Base-by-base conservation (phyloP, 2,113 vertebrate genomes). In the Cyanocitta stelleri region DNA sequence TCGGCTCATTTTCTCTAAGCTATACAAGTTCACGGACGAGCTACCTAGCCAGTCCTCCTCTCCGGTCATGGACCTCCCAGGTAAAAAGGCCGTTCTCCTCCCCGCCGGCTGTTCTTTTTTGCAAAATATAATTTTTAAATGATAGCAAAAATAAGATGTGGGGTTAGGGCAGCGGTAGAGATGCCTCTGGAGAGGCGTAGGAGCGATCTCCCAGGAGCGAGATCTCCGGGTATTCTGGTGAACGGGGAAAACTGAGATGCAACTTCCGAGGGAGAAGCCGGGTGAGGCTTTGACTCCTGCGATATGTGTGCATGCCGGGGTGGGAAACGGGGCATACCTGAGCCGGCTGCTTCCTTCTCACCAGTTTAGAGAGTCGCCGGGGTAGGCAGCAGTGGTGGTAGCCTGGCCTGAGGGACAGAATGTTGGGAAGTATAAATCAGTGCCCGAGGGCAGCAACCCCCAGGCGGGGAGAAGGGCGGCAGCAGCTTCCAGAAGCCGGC, bases 11-110 rank as follows among this genome's bases (percentile, higher is more conserved):
- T 96, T 93, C 93, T 95, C 96, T 90, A 71, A 93, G 97, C 98
- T 87, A 95, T 97, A 90, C 96, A 96, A 98, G 95, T 98, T 98
- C 95, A 96, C 90, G 92, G 97, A 97, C 94, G 68, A 82, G 97
- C 97, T 89, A 94, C 97, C 97, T 88, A 94, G 67, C 37, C 96
- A 94, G 91, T 87, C 62, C 86, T 74, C 90, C 76, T 97, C 83
- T 90, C 97, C 96, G 83, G 63, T 51, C 97, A 99, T 99, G 99
- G 98, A 98, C 74, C 95, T 96, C 94, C 94, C 99, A 99, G 99
- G 99, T 99, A 99, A 98, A 72, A 62, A 71, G 3, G 27, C 41
- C 20, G 8, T 66, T 90, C 44, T 56, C 43, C 43, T 88, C 41
- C 33, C 51, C 15, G 35, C 41, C 30, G 32, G 41, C 61, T 66